Evolutionary conservation across 1,140 invertebrate species (phyloP), one percentile per base, ranked within the genome.

Genomic region (Sycobia sp.): DNA sequence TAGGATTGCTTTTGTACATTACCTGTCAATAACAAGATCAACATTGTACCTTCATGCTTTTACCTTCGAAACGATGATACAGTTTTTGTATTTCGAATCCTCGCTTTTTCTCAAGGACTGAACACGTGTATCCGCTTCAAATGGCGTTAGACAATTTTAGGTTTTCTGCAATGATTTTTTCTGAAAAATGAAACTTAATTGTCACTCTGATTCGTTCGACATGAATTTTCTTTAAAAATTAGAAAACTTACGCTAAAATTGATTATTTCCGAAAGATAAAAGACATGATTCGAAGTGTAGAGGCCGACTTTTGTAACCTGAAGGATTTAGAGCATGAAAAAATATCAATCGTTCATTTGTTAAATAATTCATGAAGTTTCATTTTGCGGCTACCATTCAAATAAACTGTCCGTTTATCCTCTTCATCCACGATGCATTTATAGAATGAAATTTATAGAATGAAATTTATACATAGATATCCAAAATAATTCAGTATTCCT

Each of bases 41-140:
- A n/a, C n/a, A n/a, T 68, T 75, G 72, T 78, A 78, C 76, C 76
- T 78, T 76, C 75, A 77, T 78, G 67, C 59, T 73, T 72, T 78
- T 76, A 78, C 76, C 76, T 78, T 78, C 75, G 64, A 76, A 69
- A 71, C 56, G 68, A 64, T 59, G 69, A 67, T 54, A 67, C 69
- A 27, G 47, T 67, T 64, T 41, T 14, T 34, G 60, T 3, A 20
- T 49, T 47, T 58, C n/a, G n/a, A n/a, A n/a, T n/a, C 25, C 39
- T 51, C 39, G 11, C 39, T 50, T 18, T 49, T 60, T 16, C 20
- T 39, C 14, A 39, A n/a, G 29, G 46, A n/a, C 8, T 4, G 22
- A 36, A 58, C 65, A 46, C 57, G 55, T 59, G 51, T 53, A 41
- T 61, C 50, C 62, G 49, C 56, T 46, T 71, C 59, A 67, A 74